Percentiles rank a stretch among this genome's conserved stretches.
Evolutionary conservation across 2,888 invertebrate genomes (phyloP).

Genomic region (Venusia cambrica): DNA sequence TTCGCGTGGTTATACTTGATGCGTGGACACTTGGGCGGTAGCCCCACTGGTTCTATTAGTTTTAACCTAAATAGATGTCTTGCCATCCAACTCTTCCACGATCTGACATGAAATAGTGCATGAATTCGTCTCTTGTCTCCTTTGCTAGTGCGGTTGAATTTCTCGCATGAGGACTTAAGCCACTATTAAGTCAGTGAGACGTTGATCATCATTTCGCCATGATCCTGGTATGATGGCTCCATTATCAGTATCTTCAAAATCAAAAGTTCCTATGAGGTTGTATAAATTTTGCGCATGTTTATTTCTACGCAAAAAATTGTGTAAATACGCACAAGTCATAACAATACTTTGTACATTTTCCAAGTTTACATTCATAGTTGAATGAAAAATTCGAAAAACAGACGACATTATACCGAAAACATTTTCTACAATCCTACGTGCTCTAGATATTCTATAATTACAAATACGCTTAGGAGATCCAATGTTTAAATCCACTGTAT

Average conservation of each 20-base stretch:
- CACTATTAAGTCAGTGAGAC: too few species aligned
- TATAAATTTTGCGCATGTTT: too few species aligned
- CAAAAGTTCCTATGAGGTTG: too few species aligned
- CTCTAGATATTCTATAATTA: slow-evolving; percentile 22
- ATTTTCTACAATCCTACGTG: slow-evolving; percentile 13
- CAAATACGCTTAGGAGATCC: not conserved
- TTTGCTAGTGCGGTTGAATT: not conserved
- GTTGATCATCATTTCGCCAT: too few species aligned
- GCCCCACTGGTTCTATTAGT: too few species aligned
- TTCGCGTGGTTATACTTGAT: too few species aligned
- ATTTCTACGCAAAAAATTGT: too few species aligned
- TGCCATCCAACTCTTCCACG: slow-evolving; percentile 20
- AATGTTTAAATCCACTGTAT: slow-evolving; percentile 10
- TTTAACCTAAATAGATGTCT: too few species aligned
- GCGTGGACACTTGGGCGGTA: too few species aligned
- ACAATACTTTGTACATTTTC: too few species aligned
- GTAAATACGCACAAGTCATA: too few species aligned
- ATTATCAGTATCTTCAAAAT: slow-evolving; percentile 19
- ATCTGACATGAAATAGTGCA: slow-evolving; percentile 25
- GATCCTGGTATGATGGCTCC: slow-evolving; percentile 12
- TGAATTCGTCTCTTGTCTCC: slow-evolving; percentile 22
- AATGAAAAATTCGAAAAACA: slow-evolving; percentile 26
- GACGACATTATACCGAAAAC: slow-evolving; percentile 19
- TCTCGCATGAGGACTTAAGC: not conserved
- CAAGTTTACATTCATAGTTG: too few species aligned